phyloP scores from a whole-genome alignment of 1,140 invertebrate species.

The Zaprionus kolodkinae region DNA sequence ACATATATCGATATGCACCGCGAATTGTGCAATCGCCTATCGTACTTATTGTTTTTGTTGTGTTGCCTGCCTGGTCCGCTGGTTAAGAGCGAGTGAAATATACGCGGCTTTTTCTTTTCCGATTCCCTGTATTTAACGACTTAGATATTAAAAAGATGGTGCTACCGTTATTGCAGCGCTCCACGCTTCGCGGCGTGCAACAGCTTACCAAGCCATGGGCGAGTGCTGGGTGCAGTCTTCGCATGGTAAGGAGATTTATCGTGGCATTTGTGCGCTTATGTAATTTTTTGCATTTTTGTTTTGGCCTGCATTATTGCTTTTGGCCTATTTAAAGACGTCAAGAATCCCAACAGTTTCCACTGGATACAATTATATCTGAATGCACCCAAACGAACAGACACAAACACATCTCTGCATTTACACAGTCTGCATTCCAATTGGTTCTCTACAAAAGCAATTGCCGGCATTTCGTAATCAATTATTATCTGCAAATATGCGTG shows the following conservation, averaged over 20 bases:
- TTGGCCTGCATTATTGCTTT: conserved; percentile 22
- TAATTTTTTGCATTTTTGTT: conserved; percentile 53
- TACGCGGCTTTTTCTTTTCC: conserved; percentile 38
- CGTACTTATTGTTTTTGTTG: conserved; percentile 46
- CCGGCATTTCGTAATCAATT: conserved; percentile 38
- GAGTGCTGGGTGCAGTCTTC: conserved; percentile 48
- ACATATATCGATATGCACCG: conserved; percentile 29
- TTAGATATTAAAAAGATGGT: conserved; percentile 60
- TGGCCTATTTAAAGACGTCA: background rate
- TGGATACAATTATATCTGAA: background rate
- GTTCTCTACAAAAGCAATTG: background rate
- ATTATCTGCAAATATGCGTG: background rate
- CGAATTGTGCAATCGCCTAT: conserved; percentile 29
- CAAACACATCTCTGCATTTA: background rate
- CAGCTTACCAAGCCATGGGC: conserved; percentile 72
- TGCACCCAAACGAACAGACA: background rate
- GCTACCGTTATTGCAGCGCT: conserved; percentile 69
- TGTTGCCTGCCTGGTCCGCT: conserved; percentile 28
- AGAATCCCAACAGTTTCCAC: background rate
- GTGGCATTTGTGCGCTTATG: conserved; percentile 43
- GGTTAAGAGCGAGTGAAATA: conserved; percentile 35
- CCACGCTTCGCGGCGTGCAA: conserved; percentile 65
- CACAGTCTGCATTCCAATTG: conserved; percentile 11
- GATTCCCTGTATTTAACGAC: conserved; percentile 31
- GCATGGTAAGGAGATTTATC: conserved; percentile 71